Conservation (phyloP, 1,140 invertebrate genomes). For the Latrodectus geometricus region DNA sequence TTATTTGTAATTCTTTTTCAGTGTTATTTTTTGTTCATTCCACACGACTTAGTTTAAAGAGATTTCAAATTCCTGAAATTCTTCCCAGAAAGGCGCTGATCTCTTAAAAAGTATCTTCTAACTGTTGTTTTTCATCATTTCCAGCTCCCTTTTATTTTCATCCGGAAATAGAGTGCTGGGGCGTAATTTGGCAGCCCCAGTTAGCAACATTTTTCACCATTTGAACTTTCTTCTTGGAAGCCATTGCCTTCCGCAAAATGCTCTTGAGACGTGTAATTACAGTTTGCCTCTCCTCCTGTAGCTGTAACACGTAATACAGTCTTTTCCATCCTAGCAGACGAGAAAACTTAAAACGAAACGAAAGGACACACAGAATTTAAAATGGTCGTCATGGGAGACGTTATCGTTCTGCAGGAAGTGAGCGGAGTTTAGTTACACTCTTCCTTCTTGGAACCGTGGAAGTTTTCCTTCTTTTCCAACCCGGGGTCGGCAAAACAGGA, state of each 20-base stretch:
- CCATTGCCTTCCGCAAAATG: background rate
- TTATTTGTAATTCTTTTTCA: too few species aligned
- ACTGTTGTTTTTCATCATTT: too few species aligned
- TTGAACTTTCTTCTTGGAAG: background rate
- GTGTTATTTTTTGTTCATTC: too few species aligned
- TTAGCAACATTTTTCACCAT: constrained; percentile 7
- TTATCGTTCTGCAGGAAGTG: constrained; percentile 21
- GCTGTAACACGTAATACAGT: background rate
- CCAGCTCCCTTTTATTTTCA: too few species aligned
- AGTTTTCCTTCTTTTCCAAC: background rate
- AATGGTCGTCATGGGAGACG: constrained; percentile 53
- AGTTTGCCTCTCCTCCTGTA: background rate
- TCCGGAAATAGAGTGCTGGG: background rate
- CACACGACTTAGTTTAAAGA: too few species aligned
- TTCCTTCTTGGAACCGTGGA: constrained; percentile 11
- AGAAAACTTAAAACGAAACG: constrained; percentile 1
- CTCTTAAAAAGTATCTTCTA: too few species aligned
- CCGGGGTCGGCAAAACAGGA: background rate
- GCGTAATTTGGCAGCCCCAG: background rate
- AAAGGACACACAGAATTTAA: constrained; percentile 19
- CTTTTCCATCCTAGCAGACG: background rate
- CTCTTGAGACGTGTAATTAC: constrained; percentile 8
- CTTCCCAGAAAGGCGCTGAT: too few species aligned
- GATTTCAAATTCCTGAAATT: too few species aligned
- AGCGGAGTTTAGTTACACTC: constrained; percentile 17